Base-by-base conservation (phyloP, 2,113 vertebrate species). In the Canis aureus region DNA sequence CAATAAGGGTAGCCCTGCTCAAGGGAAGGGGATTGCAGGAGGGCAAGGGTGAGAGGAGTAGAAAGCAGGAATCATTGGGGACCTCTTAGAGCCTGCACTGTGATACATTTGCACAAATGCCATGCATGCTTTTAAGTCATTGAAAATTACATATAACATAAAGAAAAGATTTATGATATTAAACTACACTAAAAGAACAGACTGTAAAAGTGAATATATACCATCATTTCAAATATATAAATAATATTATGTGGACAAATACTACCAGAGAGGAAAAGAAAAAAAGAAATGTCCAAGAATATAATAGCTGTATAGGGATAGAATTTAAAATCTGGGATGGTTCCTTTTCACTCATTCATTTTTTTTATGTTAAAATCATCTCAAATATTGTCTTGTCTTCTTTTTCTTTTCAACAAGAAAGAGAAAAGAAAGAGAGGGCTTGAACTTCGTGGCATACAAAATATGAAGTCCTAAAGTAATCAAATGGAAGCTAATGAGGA, bases 381-480 rank as follows among this genome's bases (percentile, higher is more conserved):
- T 95, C 84, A 89, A 92, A 78, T 78, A 59, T 57, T 73, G 64
- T 74, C 49, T 81, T 85, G 49, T n/a, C 8, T 25, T 59, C 67
- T 85, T 55, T n/a, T 16, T 15, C 38, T 81, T 82, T 71, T 53
- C 19, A 90, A 89, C n/a, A 66, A 29, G 67, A 85, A 85, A 73
- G 27, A 81, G 67, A 29, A 78, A 90, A 69, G 20, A 11, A 78
- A 69, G 91, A 79, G 23, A 83, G 23, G 53, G 4, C 8, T 89
- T 92, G 78, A 19, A 59, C 38, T 96, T 23, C 22, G 17, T 38
- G 11, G 22, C 11, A 55, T 89, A 90, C 16, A 53, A 91, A 84
- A 81, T 60, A 76, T 35, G 29, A 81, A 95, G 49, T 51, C 64
- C n/a, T 82, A 87, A 84, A 17, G 35, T 87, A n/a, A 93, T 93